These are phyloP conservation scores for Notechis scutatus DNA, from an alignment of 2,113 vertebrate species.

Conservation along the genomic window DNA sequence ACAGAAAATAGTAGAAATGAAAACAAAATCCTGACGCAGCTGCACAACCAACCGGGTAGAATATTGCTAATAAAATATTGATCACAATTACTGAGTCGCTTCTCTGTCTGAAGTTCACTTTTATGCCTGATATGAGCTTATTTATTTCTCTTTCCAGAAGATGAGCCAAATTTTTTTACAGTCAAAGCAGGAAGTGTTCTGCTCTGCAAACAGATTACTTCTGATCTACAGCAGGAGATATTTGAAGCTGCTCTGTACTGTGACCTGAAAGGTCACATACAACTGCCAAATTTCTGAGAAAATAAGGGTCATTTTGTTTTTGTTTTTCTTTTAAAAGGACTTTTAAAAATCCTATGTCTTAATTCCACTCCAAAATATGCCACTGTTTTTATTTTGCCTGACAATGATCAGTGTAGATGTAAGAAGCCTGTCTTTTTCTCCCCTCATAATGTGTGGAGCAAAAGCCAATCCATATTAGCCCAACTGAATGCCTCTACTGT, in stretches of 20 bases:
- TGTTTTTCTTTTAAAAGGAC: constrained; percentile 9
- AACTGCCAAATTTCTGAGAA: constrained; percentile 17
- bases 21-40: not conserved
- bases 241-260: not conserved
- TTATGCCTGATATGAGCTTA: not conserved
- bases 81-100: constrained; percentile 4
- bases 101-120: not conserved
- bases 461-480: constrained; percentile 14
- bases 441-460: not conserved
- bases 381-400: constrained; percentile 10
- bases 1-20: not conserved
- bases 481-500: not conserved
- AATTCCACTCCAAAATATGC: not conserved
- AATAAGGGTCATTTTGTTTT: not conserved
- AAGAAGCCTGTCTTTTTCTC: not conserved
- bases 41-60: not conserved
- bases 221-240: not conserved
- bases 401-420: not conserved
- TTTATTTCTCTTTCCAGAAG: constrained; percentile 31
- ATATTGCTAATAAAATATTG: not conserved
- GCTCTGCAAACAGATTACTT: constrained; percentile 13
- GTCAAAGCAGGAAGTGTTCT: not conserved
- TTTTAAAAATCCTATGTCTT: constrained; percentile 9
- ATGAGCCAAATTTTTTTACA: constrained; percentile 24
- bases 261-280: not conserved